Evolutionary conservation across 2,797 vertebrate genomes (phyloP), one percentile per base, ranked within the genome.

Genomic region (Triplophysa yarkandensis): DNA sequence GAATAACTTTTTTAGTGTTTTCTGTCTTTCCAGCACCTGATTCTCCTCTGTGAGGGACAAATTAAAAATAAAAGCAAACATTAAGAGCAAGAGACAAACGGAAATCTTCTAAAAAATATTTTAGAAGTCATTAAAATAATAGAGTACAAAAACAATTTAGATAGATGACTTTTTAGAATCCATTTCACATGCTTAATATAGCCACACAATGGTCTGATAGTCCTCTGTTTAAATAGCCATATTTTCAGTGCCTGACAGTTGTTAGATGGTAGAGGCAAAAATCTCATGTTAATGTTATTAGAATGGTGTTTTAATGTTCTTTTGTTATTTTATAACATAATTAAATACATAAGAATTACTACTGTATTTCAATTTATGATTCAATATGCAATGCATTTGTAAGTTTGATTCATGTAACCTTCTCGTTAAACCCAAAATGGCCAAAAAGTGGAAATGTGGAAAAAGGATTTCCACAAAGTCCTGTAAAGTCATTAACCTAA

Each of bases 1-100:
- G 98, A 87, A 99, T 99, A 69, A 99, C 97, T 85, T 99, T 99
- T 90, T 99, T 99, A 7, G 98, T 99, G 88, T 99, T 99, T 85
- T 99, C 97, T 0, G 98, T 99, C 92, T 99, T 99, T 80, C 98
- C 98, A 1, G 98, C 98, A 85, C 98, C 98, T 0, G 98, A 99
- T 90, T 99, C 98, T 80, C 98, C 98, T 90, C 97, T 99, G 86
- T 23, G 77, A 55, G 39, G 80, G 50, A 48, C 4, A 82, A 16
- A 83, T 58, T 78, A 6, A 16, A 65, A 69, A 7, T 68, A 10
- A n/a, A 50, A 11, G 89, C 50, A 88, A 76, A 69, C 82, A 80
- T 75, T 68, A 23, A 64, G 58, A 21, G 32, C 14, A 50, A n/a
- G 27, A 36, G 30, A 11, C 21, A 52, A 27, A 39, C 2, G 36